Base-by-base conservation (phyloP, 2,113 vertebrate genomes). In the Chlamydotis undulata region DNA sequence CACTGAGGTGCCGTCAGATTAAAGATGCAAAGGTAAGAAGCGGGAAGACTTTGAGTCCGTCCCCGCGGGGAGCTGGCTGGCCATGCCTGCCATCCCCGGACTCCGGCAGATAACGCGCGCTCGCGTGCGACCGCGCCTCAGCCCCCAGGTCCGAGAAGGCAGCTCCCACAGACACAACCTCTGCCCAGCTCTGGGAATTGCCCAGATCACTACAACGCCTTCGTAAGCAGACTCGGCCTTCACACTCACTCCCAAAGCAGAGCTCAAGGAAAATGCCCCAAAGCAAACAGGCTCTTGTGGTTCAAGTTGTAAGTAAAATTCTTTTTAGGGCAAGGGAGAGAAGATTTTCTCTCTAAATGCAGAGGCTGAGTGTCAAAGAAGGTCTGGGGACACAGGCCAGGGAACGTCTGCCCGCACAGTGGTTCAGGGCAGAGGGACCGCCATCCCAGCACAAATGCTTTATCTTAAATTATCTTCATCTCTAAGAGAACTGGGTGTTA, bases 61-160 rank as follows among this genome's bases (percentile, higher is more conserved):
- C 70, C 41, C 35, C 50, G 41, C 21, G 7, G 26, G 28, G 55
- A 56, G 12, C 6, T 0, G 33, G 13, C 26, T n/a, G 56, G 14
- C 86, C 0, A 6, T 17, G 35, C 59, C 74, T 15, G 35, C 80
- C 10, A 12, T 33, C 13, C 52, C 37, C 84, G 43, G 41, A 10
- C 14, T 39, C 37, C 22, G 49, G 17, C 53, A 73, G 16, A 7
- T 22, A 63, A 35, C 26, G 14, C 6, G 12, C 26, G 19, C 59
- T 22, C 68, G 71, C 4, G 1, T 12, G 39, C 39, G 35, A 76
- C 14, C 11, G 4, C 0, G 0, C 53, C 65, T 85, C 57, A 24
- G 41, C 41, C 35, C 49, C n/a, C 39, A 16, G 2, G 0, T 10
- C 59, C 69, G 39, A 60, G 47, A 78, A 56, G 55, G 59, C 85